Base-by-base conservation (phyloP, 1,140 invertebrate genomes). In the Drosophila oshimai region DNA sequence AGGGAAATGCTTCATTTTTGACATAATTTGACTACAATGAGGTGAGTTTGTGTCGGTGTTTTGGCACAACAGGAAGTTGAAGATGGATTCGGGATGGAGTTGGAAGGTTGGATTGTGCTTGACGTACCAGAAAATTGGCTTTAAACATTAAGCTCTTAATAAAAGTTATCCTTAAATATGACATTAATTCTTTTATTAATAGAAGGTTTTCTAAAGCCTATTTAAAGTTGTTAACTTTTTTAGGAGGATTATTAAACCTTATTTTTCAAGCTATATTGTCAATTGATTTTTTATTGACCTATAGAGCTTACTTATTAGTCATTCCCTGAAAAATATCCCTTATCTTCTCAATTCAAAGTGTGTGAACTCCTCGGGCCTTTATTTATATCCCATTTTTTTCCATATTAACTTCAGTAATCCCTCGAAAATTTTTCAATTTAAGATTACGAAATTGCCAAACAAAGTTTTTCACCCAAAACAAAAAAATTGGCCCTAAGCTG, bases 361-460 rank as follows among this genome's bases (percentile, higher is more conserved):
- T 28, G 22, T 20, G 1, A 46, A 9, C 22, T 28, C 39, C 31
- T 36, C 9, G 58, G 34, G 29, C 22, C 29, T 6, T 28, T 29
- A 62, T 65, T 31, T 50, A 41, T 50, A 50, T 64, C 44, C 18
- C 60, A 42, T 51, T 51, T 37, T 37, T 64, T 29, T 29, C 60
- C 64, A 22, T 53, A 68, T 53, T 53, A 67, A 68, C 64, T 68
- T 67, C 45, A 33, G 51, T 68, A 68, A 68, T 68, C 61, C 64
- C 64, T 53, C 45, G 26, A 67, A 68, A 67, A 54, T 26, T 68
- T 67, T 67, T 53, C 64, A 68, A 67, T 68, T 68, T 68, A 68
- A 36, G 61, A 51, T 67, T 67, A 24, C 15, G 7, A 62, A 42
- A 58, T 58, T 58, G 54, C 5, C 47, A 68, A 50, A 67, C 37